Conservation (phyloP, 2,113 vertebrate species). For the Eublepharis macularius region DNA sequence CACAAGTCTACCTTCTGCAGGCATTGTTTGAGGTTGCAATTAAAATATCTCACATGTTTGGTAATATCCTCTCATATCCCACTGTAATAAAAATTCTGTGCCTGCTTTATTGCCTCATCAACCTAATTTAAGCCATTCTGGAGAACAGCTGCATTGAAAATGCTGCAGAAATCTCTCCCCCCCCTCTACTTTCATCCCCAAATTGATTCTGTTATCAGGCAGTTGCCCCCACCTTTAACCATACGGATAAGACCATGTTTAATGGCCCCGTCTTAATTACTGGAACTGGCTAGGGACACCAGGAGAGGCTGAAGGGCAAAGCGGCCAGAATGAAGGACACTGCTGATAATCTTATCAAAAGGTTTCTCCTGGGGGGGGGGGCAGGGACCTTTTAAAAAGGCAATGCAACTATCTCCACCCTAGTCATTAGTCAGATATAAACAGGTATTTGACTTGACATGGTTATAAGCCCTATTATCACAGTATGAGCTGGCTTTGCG, state of each 20-base stretch:
- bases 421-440: constrained; percentile 46
- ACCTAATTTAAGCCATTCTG: background rate
- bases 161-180: background rate
- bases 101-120: background rate
- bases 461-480: background rate
- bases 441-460: constrained; percentile 10
- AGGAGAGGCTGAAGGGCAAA: constrained; percentile 38
- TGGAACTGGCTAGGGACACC: constrained; percentile 5
- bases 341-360: constrained; percentile 39
- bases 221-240: constrained; percentile 31
- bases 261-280: constrained; percentile 47
- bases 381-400: no score
- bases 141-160: constrained; percentile 14
- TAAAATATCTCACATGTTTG: background rate
- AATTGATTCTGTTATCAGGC: constrained; percentile 20
- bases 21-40: background rate
- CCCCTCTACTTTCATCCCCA: background rate
- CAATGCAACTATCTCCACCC: constrained; percentile 13
- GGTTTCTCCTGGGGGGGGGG: background rate
- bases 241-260: constrained; percentile 15
- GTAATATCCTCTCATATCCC: background rate
- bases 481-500: background rate
- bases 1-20: no score
- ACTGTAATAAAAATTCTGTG: background rate
- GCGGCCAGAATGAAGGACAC: constrained; percentile 14